These are phyloP conservation scores for Clamator glandarius DNA, from an alignment of 2,797 vertebrate genomes.

Conservation along the genomic window DNA sequence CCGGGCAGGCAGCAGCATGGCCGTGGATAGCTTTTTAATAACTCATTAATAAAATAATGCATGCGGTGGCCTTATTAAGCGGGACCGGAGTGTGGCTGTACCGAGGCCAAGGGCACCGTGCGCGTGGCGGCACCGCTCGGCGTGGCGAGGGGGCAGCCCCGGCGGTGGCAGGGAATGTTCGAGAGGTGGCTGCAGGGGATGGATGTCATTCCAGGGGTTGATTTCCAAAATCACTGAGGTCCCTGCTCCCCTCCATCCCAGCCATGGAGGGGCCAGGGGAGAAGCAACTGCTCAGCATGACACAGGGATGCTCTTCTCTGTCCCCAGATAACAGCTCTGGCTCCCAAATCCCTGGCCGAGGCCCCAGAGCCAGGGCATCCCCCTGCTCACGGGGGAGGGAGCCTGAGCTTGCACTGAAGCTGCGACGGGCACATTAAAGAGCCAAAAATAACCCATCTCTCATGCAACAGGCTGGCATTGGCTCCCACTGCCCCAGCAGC, in stretches of 20 bases:
- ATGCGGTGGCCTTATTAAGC: constrained; percentile 6
- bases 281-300: fast-evolving
- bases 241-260: not conserved
- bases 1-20: not conserved
- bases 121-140: not conserved
- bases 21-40: constrained; percentile 48
- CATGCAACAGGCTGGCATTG: constrained; percentile 35
- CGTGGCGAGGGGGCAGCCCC: not conserved
- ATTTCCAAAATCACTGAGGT: not conserved
- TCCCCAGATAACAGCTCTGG: not conserved
- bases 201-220: not conserved
- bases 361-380: not conserved
- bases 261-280: fast-evolving
- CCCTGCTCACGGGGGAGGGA: not conserved
- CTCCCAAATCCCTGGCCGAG: not conserved
- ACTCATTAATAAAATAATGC: constrained; percentile 63
- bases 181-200: not conserved
- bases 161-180: not conserved
- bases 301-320: not conserved
- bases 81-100: not conserved
- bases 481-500: not conserved
- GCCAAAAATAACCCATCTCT: constrained; percentile 49
- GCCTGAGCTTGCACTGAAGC: not conserved
- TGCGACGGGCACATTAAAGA: not conserved
- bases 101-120: not conserved